Base-by-base conservation (phyloP, 2,797 vertebrate species). In the Scomberomorus guttatus region DNA sequence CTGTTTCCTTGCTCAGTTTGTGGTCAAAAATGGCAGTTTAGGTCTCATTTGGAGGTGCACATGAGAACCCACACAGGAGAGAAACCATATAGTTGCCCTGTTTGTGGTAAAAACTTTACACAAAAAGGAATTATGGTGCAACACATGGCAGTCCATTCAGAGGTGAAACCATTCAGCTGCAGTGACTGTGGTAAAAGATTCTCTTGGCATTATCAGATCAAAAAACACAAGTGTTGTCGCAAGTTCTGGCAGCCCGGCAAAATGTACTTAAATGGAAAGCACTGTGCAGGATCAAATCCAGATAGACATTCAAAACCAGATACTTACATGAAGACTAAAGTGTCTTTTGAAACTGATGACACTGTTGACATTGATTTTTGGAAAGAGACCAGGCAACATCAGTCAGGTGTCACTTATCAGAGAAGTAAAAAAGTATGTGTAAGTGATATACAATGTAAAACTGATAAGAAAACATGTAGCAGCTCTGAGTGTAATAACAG, bases 61-160 rank as follows among this genome's bases (percentile, higher is more conserved):
- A 76, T 79, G 81, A 72, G 67, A 29, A 79, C 56, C 1, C 81
- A 83, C 12, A 75, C 81, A 0, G 71, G 76, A 20, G 81, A 79
- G 51, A 75, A 65, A 67, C 81, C 76, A 0, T 79, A 57, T 25
- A 75, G 81, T 3, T 83, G 81, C 57, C 57, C 81, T 0, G 10
- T 75, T 0, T 83, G 81, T 5, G 76, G 81, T 0, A 89, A 85
- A 42, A 65, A 58, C 2, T 89, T 83, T 13, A 82, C 84, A 0
- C 83, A 80, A 12, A 86, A 70, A 62, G 84, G 81, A 9, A 86
- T 83, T 1, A 72, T 88, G 87, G 76, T 55, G 3, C 80, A 81
- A 0, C 87, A 88, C 67, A 89, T 76, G 81, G 73, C 84, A 0
- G 42, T 86, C 20, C 87, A 89, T 50, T 77, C 75, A 0, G 79